Conservation (phyloP, 2,797 vertebrate genomes). For the Garrulus glandarius region DNA sequence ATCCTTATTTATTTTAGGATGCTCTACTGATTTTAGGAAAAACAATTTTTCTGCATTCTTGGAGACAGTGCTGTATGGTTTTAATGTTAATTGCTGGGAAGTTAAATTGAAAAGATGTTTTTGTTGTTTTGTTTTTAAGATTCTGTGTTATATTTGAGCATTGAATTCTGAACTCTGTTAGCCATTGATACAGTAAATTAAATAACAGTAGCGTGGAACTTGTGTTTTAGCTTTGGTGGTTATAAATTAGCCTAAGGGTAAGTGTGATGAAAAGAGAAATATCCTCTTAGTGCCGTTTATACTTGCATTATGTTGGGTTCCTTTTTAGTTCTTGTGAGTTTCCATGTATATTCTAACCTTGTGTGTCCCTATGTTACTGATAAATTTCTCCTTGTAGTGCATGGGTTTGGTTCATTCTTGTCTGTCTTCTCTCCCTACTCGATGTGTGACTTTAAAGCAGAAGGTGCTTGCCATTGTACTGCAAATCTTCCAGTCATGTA, state of each 20-base stretch:
- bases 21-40: background rate
- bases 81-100: background rate
- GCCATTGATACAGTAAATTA: background rate
- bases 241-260: background rate
- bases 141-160: background rate
- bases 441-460: background rate
- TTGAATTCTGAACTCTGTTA: background rate
- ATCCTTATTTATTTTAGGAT: background rate
- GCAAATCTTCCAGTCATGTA: background rate
- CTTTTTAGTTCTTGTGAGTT: background rate
- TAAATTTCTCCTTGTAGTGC: background rate
- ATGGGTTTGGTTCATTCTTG: background rate
- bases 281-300: background rate
- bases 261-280: background rate
- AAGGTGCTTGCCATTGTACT: background rate
- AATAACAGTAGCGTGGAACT: background rate
- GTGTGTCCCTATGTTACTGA: background rate
- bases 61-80: background rate
- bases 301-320: background rate
- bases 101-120: background rate
- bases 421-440: background rate
- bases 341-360: background rate
- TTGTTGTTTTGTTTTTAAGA: background rate
- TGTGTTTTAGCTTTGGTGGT: background rate
- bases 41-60: background rate